phyloP scores from a whole-genome alignment of 2,888 invertebrate genomes.

The Apeira syringaria region DNA sequence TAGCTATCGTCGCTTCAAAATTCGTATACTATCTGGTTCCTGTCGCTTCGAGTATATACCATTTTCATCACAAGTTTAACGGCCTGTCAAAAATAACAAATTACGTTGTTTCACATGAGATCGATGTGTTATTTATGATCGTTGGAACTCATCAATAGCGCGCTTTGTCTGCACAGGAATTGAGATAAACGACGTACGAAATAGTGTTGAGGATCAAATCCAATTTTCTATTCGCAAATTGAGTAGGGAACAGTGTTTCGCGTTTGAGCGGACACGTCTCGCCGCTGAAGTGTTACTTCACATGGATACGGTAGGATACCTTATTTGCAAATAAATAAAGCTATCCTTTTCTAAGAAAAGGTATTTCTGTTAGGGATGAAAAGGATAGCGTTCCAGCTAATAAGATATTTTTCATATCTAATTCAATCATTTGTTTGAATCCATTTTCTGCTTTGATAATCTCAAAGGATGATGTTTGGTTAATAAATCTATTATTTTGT shows the following conservation, averaged over 20 bases:
- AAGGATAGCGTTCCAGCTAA: too few relatives aligned
- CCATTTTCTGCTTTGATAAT: too few relatives aligned
- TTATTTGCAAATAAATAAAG: constrained; percentile 13
- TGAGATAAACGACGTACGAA: constrained; percentile 68
- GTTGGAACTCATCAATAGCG: constrained; percentile 34
- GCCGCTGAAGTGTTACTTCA: constrained; percentile 36
- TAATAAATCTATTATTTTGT: too few relatives aligned
- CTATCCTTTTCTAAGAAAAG: background rate
- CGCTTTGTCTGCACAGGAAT: constrained; percentile 54
- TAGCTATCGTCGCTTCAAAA: too few relatives aligned
- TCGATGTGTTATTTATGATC: constrained; percentile 49
- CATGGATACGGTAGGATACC: constrained; percentile 13
- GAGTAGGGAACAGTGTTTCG: constrained; percentile 55
- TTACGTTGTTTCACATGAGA: constrained; percentile 32
- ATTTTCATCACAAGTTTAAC: constrained; percentile 18
- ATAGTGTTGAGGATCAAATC: constrained; percentile 68
- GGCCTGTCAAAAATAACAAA: constrained; percentile 18
- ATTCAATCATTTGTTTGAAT: too few relatives aligned
- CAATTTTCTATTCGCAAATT: constrained; percentile 65
- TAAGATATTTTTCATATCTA: too few relatives aligned
- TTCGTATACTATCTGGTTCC: background rate
- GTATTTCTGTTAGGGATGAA: too few relatives aligned
- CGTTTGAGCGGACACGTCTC: constrained; percentile 40
- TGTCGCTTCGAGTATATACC: constrained; percentile 11
- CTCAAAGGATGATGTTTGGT: too few relatives aligned